Conservation (phyloP, 1,140 invertebrate genomes). For the Pseudobourletiella spinata region DNA sequence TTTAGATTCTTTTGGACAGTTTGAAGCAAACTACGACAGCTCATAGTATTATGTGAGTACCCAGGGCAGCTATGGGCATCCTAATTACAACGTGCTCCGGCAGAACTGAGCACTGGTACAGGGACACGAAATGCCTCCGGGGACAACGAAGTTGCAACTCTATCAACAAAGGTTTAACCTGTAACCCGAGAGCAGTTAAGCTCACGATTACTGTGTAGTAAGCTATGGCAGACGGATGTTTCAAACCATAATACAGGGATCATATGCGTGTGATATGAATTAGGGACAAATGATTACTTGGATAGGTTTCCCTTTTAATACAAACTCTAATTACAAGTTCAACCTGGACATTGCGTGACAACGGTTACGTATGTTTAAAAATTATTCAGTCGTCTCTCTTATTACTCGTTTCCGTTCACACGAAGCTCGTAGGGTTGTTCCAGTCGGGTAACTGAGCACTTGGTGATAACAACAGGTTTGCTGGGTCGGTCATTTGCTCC, state of each 20-base stretch:
- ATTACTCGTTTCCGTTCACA: constrained; percentile 8
- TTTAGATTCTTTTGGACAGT: neutral
- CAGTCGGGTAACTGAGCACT: constrained; percentile 39
- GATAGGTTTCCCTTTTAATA: constrained; percentile 8
- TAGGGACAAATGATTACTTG: constrained; percentile 41
- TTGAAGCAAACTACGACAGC: neutral
- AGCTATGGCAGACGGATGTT: neutral
- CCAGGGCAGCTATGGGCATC: too few relatives aligned
- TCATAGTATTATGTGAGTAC: too few relatives aligned
- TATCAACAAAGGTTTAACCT: too few relatives aligned
- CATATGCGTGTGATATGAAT: neutral
- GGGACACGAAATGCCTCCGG: neutral
- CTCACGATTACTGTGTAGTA: too few relatives aligned
- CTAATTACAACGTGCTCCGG: too few relatives aligned
- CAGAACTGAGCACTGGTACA: neutral
- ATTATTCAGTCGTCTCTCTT: constrained; percentile 9
- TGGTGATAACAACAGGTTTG: constrained; percentile 54
- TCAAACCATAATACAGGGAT: neutral
- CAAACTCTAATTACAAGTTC: too few relatives aligned
- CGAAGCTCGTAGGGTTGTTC: constrained; percentile 46
- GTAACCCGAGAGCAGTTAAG: too few relatives aligned
- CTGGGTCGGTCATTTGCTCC: constrained; percentile 62
- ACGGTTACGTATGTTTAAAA: too few relatives aligned
- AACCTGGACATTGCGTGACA: too few relatives aligned
- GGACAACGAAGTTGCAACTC: too few relatives aligned